A percentile compares a stretch with the other conserved stretches of the same genome.
Evolutionary conservation across 2,113 vertebrate species (phyloP).

Genomic region (Megaceryle torquata): DNA sequence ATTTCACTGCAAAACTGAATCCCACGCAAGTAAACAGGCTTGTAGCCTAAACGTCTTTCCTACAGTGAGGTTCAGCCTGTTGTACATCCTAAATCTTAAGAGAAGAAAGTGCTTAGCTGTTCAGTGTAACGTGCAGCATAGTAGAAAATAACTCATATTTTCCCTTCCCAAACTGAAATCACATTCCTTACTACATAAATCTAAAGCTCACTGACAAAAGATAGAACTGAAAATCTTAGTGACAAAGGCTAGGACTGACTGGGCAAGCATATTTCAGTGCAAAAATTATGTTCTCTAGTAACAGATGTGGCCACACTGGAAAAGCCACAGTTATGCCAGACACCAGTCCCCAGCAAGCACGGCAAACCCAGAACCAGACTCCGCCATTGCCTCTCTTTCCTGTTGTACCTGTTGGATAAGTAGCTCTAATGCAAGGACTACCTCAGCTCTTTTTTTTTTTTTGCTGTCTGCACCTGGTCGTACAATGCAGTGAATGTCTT

Average conservation of each 20-base stretch:
- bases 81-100: neutral
- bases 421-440: neutral
- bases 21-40: neutral
- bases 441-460: neutral
- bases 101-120: neutral
- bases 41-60: neutral
- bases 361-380: neutral
- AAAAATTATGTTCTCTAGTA: neutral
- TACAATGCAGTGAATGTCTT: neutral
- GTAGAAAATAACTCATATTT: neutral
- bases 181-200: neutral
- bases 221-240: neutral
- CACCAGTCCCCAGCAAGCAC: neutral
- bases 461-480: neutral
- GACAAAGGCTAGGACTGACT: neutral
- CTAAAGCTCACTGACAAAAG: neutral
- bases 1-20: neutral
- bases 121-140: neutral
- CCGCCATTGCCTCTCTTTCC: neutral
- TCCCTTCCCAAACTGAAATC: neutral
- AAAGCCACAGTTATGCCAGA: neutral
- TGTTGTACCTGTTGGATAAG: neutral
- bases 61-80: neutral
- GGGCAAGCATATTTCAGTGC: neutral
- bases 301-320: neutral